Evolutionary conservation across 2,113 vertebrate genomes (phyloP).

Genomic region (Himantopus leucocephalus): DNA sequence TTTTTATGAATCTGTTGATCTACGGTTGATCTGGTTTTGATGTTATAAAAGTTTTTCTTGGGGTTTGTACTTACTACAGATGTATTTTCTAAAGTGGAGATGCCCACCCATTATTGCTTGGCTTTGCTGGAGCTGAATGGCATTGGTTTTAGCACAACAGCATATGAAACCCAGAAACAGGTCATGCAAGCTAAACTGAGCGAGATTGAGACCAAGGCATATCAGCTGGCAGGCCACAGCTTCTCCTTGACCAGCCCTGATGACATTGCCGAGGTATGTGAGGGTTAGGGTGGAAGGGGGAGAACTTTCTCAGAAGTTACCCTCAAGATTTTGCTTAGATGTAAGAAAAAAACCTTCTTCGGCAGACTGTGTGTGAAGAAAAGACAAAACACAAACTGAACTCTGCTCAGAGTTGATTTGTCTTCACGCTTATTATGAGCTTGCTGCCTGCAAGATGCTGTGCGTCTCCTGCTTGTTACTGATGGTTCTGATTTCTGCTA

Average conservation of each 20-base stretch:
- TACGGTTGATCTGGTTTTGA: neutral
- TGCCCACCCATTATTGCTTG: conserved; percentile 92
- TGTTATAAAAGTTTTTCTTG: neutral
- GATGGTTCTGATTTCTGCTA: neutral
- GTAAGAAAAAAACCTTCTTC: neutral
- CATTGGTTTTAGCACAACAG: conserved; percentile 88
- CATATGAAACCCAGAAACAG: conserved; percentile 90
- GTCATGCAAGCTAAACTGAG: conserved; percentile 92
- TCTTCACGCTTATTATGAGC: neutral
- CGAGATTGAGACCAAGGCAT: conserved; percentile 84
- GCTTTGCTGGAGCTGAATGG: conserved; percentile 94
- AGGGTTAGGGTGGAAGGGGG: neutral
- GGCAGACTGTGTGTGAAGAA: rapidly evolving
- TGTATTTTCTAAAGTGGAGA: conserved; percentile 86
- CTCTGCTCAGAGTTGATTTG: neutral
- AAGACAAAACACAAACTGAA: neutral
- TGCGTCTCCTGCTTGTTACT: neutral
- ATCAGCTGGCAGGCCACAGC: conserved; percentile 87
- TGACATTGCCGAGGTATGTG: conserved; percentile 88
- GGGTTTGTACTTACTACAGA: conserved; percentile 70
- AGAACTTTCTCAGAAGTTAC: neutral
- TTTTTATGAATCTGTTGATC: neutral
- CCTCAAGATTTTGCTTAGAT: neutral
- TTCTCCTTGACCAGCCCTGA: conserved; percentile 93
- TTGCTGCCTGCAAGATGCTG: neutral